Evolutionary conservation across 1,140 invertebrate genomes (phyloP), one percentile per base, ranked within the genome.

Genomic region (Drosophila rhopaloa): DNA sequence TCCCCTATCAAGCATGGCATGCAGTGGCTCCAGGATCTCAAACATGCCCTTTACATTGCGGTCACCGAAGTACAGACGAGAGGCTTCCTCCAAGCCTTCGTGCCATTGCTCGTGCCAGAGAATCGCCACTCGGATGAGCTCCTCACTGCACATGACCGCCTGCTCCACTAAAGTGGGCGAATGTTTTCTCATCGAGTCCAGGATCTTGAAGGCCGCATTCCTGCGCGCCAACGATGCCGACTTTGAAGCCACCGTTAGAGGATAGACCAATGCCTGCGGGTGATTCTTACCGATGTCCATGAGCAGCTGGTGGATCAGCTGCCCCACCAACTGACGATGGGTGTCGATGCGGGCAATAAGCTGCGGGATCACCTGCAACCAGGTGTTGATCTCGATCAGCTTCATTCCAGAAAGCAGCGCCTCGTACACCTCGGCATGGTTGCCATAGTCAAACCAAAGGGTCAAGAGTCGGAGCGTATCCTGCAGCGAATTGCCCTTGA

Each of bases 51-150:
- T 96, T 0, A 98, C 95, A 88, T 99, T 98, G 53, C 96, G 94
- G 91, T 99, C 98, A 0, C 98, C 98, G 92, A 99, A 99, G 91
- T 99, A 99, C 5, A 99, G 94, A 67, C 97, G 93, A 11, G 98
- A 99, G 0, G 99, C 98, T 93, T 99, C 99, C 92, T 99, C 99
- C 8, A 99, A 92, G 0, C 98, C 98, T 93, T 99, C 98, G 92
- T 99, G 98, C 99, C 99, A 99, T 73, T 99, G 95, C 92, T 99
- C 99, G 92, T 99, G 99, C 99, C 99, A 99, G 1, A 99, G 93
- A 66, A 99, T 99, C 6, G 99, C 98, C 0, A 99, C 98, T 59
- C 99, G 94, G 54, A 99, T 99, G 24, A 99, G 93, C 92, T 99
- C 99, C 82, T 99, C 98, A 73, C 97, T 98, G 27, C 97, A 97